Percentiles rank a stretch among this genome's conserved stretches.
Evolutionary conservation across 2,797 vertebrate species (phyloP).

Genomic region (Gobionotothen gibberifrons): DNA sequence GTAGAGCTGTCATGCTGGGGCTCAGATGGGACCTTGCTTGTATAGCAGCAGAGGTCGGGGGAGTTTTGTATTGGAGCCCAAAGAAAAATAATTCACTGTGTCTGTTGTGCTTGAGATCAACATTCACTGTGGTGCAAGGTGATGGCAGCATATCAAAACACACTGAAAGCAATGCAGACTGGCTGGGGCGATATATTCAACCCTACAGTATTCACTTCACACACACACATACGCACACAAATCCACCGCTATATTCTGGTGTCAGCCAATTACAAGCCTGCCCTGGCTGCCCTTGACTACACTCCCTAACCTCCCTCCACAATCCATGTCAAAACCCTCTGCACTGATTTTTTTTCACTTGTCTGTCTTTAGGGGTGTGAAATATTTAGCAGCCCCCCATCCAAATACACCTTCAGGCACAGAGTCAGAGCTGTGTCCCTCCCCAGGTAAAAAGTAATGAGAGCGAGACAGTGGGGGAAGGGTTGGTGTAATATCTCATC

Average conservation of each 20-base stretch:
- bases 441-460: constrained; percentile 60
- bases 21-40: constrained; percentile 61
- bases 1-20: constrained; percentile 59
- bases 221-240: constrained; percentile 44
- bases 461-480: constrained; percentile 45
- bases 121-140: constrained; percentile 59
- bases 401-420: constrained; percentile 76
- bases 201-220: constrained; percentile 48
- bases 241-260: constrained; percentile 57
- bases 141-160: constrained; percentile 72
- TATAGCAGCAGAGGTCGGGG: constrained; percentile 33
- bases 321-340: constrained; percentile 71
- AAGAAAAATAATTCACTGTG: constrained; percentile 62
- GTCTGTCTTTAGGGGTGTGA: constrained; percentile 69
- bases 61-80: constrained; percentile 30
- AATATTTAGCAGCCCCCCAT: constrained; percentile 82
- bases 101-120: constrained; percentile 70
- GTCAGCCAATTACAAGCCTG: constrained; percentile 79
- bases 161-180: constrained; percentile 57
- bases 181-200: constrained; percentile 62
- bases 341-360: constrained; percentile 52
- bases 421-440: constrained; percentile 52
- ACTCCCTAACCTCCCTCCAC: constrained; percentile 71
- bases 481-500: constrained; percentile 73
- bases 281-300: constrained; percentile 78